Evolutionary conservation across 2,888 invertebrate genomes (phyloP).

Genomic region (Oscheius onirici): DNA sequence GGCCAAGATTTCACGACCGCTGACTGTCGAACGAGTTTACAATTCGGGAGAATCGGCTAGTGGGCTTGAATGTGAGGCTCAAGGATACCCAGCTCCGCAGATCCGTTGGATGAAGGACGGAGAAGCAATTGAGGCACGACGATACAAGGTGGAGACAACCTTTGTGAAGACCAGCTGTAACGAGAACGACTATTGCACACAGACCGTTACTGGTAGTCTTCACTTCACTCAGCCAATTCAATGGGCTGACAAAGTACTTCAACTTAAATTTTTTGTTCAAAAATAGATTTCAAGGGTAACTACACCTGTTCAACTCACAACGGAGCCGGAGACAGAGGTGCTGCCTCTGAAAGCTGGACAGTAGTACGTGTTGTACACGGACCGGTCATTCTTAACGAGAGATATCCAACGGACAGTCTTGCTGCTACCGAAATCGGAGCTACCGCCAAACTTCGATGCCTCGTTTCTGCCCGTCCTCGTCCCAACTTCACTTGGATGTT

Average conservation of each 20-base stretch:
- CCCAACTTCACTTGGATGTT: conserved; percentile 66
- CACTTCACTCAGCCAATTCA: conserved; percentile 76
- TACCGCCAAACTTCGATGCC: conserved; percentile 46
- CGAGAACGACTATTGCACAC: conserved; percentile 51
- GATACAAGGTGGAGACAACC: conserved; percentile 31
- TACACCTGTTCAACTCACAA: conserved; percentile 92
- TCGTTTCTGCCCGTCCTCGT: conserved; percentile 66
- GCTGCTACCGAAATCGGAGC: conserved; percentile 63
- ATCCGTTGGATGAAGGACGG: conserved; percentile 67
- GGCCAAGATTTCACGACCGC: conserved; percentile 58
- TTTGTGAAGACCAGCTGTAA: conserved; percentile 47
- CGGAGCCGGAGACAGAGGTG: conserved; percentile 75
- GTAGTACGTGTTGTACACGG: conserved; percentile 59
- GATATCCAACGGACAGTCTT: conserved; percentile 51
- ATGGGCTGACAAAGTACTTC: conserved; percentile 80
- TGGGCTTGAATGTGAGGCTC: conserved; percentile 64
- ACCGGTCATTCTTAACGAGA: conserved; percentile 64
- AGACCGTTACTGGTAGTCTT: conserved; percentile 51
- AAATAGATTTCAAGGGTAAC: conserved; percentile 78
- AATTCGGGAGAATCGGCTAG: conserved; percentile 50
- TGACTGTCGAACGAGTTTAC: conserved; percentile 56
- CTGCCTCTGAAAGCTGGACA: conserved; percentile 47
- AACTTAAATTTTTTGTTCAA: not conserved
- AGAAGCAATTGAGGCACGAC: conserved; percentile 36
- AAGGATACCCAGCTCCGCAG: conserved; percentile 64